A percentile compares a stretch with the other conserved stretches of the same genome.
phyloP scores from a whole-genome alignment of 2,113 vertebrate species.

The Hippocampus guttulatus region DNA sequence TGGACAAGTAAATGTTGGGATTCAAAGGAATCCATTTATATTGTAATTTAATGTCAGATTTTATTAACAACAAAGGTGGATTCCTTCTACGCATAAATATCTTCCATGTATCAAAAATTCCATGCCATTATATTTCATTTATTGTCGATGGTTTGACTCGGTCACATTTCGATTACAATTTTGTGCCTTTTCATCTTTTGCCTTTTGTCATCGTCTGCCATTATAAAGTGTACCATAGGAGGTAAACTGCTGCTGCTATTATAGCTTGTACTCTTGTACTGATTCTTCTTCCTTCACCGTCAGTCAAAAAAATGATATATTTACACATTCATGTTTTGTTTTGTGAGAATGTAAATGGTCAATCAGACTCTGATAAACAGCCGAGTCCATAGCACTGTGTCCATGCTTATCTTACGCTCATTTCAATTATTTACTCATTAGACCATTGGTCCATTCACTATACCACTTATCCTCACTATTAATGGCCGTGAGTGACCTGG shows the following conservation, averaged over 20 bases:
- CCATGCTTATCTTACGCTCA: not conserved
- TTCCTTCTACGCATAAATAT: not conserved
- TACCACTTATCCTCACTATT: not conserved
- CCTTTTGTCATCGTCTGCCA: conserved; percentile 79
- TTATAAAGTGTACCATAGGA: conserved; percentile 74
- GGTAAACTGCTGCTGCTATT: conserved; percentile 84
- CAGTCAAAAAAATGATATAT: not conserved
- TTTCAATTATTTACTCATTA: not conserved
- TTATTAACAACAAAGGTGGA: not conserved
- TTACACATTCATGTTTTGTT: not conserved
- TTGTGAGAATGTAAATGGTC: not conserved
- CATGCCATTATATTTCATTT: conserved; percentile 30
- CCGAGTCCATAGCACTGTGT: conserved; percentile 22
- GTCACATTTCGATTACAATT: conserved; percentile 74
- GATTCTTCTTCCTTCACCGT: conserved; percentile 75
- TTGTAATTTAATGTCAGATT: not conserved
- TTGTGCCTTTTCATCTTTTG: conserved; percentile 89
- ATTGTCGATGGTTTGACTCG: conserved; percentile 51
- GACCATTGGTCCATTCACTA: not conserved
- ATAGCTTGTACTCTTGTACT: conserved; percentile 85
- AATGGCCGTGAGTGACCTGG: not conserved
- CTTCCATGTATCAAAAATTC: conserved; percentile 15
- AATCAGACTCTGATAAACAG: conserved; percentile 8
- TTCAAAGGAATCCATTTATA: not conserved
- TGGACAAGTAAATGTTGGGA: not conserved